phyloP scores from a whole-genome alignment of 2,888 invertebrate species.

The Glyphotaelius pellucidus region DNA sequence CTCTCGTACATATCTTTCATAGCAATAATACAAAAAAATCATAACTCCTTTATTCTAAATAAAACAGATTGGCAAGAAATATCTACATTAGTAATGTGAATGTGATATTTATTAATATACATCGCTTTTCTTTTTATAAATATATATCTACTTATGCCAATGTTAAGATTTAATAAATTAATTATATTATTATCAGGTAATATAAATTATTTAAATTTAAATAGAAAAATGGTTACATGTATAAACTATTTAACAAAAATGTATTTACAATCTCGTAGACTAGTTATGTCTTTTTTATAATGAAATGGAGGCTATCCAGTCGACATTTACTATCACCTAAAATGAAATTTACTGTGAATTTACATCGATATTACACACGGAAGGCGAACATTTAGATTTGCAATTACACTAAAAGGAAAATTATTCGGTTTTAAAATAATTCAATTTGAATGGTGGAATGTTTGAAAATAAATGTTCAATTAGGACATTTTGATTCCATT shows the following conservation, averaged over 20 bases:
- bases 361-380: conserved; percentile 39
- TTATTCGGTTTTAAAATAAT: background rate
- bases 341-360: conserved; percentile 23
- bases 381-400: conserved; percentile 52
- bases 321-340: conserved; percentile 24
- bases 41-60: conserved; percentile 54
- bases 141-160: conserved; percentile 61
- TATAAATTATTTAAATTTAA: conserved; percentile 63
- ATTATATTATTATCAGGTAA: conserved; percentile 63
- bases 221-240: conserved; percentile 60
- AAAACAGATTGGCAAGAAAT: conserved; percentile 64
- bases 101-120: conserved; percentile 59
- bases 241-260: conserved; percentile 64
- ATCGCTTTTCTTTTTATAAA: conserved; percentile 61
- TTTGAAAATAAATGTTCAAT: background rate
- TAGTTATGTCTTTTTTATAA: conserved; percentile 50
- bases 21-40: conserved; percentile 59
- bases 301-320: conserved; percentile 38
- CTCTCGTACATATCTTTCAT: conserved; percentile 64
- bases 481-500: background rate
- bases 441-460: background rate
- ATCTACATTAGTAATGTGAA: conserved; percentile 55
- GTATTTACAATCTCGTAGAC: conserved; percentile 60
- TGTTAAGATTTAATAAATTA: conserved; percentile 63
- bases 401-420: background rate